Evolutionary conservation across 2,888 invertebrate genomes (phyloP), one percentile per base, ranked within the genome.

Genomic region (Pseudococcus longispinus): DNA sequence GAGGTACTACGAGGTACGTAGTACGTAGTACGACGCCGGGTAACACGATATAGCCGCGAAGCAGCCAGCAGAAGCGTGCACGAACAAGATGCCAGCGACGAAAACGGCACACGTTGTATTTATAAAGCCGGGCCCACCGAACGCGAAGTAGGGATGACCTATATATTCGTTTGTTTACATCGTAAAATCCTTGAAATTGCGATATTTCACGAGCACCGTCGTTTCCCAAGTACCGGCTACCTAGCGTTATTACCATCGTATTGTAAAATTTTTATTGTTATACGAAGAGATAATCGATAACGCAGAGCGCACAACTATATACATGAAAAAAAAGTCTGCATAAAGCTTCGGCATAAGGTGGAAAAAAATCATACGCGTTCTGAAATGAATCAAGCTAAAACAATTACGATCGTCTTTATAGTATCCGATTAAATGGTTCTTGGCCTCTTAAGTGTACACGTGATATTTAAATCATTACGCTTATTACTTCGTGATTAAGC

Each of bases 151-250:
- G 74, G 74, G 74, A 74, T 74, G 74, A 74, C 74, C 74, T 74
- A 74, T 9, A 37, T 37, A 74, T 74, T 18, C 37, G 74, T 74
- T 74, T 74, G 74, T 74, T 74, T 74, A 74, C 74, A 74, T 74
- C 74, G 29, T 74, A 74, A 74, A 74, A 74, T 74, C 74, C 74
- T 74, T 74, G 74, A 74, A 74, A 74, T 74, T 74, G 74, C 74
- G 37, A 74, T 37, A 37, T 74, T 74, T 74, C 74, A 74, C 74
- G 74, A 74, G 74, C 74, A 74, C 15, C 29, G 74, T 51, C 51
- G 51, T 74, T 65, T 65, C 65, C 65, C 65, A 65, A 65, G 26
- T 65, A 65, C 65, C 65, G 65, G 65, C 65, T 65, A 65, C 65
- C 65, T 65, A 65, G 26, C 65, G 1, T 65, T 65, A 26, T 65